Evolutionary conservation across 2,888 invertebrate species (phyloP).

Genomic region (Agrochola circellaris): DNA sequence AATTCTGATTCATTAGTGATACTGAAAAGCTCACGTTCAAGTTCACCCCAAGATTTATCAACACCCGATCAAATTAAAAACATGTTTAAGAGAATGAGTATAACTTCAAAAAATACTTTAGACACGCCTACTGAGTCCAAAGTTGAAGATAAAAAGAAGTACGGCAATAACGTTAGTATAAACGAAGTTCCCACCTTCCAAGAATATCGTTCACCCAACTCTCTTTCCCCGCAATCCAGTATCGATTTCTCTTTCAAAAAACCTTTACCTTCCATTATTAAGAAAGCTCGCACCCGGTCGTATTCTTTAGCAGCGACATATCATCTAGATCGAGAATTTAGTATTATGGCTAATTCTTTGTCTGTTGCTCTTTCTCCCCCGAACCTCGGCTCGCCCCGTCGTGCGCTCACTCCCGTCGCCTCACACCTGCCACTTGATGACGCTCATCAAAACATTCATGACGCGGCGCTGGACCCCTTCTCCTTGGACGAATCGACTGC

Average conservation of each 20-base stretch:
- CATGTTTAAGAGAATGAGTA: conserved; percentile 80
- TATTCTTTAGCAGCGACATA: conserved; percentile 80
- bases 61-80: conserved; percentile 75
- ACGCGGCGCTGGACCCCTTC: conserved; percentile 68
- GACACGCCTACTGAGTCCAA: conserved; percentile 43
- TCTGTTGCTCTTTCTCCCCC: conserved; percentile 91
- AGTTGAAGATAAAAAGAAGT: conserved; percentile 71
- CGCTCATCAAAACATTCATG: conserved; percentile 77
- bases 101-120: conserved; percentile 65
- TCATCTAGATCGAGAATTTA: conserved; percentile 84
- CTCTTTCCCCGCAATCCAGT: conserved; percentile 77
- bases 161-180: conserved; percentile 86
- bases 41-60: conserved; percentile 63
- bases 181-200: conserved; percentile 89
- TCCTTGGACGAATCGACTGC: conserved; percentile 60
- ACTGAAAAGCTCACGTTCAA: conserved; percentile 63
- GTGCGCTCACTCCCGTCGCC: conserved; percentile 86
- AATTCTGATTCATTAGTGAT: conserved; percentile 78
- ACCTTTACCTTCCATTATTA: conserved; percentile 83
- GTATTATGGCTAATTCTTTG: conserved; percentile 91
- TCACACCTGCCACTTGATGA: conserved; percentile 81
- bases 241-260: conserved; percentile 78
- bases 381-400: conserved; percentile 87
- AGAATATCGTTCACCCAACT: conserved; percentile 86
- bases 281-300: conserved; percentile 82